Evolutionary conservation across 2,888 invertebrate genomes (phyloP).

Genomic region (Mythimna loreyi): DNA sequence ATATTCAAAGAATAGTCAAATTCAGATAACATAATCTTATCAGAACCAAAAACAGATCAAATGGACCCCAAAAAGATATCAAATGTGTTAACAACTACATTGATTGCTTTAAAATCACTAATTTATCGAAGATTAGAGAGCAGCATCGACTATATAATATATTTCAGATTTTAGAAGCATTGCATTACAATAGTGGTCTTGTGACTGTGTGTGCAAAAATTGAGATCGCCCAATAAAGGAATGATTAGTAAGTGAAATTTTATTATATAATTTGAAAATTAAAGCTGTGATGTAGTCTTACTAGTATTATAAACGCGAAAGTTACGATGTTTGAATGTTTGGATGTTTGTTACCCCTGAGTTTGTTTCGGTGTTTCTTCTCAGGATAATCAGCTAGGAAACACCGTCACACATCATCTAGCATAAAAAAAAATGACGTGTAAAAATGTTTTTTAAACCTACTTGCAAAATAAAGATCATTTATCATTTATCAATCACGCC

Average conservation of each 20-base stretch:
- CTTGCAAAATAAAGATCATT: too few species aligned
- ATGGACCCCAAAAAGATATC: conserved; percentile 20
- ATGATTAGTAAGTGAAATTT: conserved; percentile 45
- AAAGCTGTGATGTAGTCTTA: too few species aligned
- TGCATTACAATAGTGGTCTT: conserved; percentile 37
- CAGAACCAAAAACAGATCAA: neutral
- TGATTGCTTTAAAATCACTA: conserved; percentile 12
- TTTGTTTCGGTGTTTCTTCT: too few species aligned
- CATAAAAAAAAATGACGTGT: too few species aligned
- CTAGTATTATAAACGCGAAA: too few species aligned
- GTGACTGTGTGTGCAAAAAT: conserved; percentile 43
- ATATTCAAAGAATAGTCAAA: neutral
- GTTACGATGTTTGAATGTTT: too few species aligned
- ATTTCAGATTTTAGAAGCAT: neutral
- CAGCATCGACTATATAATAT: conserved; percentile 45
- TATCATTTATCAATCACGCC: too few species aligned
- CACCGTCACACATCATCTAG: too few species aligned
- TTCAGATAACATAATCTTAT: conserved; percentile 28
- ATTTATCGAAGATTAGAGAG: conserved; percentile 32
- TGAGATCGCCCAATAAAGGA: conserved; percentile 9
- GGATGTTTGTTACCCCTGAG: too few species aligned
- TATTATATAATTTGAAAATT: neutral
- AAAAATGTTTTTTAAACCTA: too few species aligned
- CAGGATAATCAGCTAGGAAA: too few species aligned
- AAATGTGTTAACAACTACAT: conserved; percentile 26